Base-by-base conservation (phyloP, 2,113 vertebrate genomes). In the Notothenia rossii region DNA sequence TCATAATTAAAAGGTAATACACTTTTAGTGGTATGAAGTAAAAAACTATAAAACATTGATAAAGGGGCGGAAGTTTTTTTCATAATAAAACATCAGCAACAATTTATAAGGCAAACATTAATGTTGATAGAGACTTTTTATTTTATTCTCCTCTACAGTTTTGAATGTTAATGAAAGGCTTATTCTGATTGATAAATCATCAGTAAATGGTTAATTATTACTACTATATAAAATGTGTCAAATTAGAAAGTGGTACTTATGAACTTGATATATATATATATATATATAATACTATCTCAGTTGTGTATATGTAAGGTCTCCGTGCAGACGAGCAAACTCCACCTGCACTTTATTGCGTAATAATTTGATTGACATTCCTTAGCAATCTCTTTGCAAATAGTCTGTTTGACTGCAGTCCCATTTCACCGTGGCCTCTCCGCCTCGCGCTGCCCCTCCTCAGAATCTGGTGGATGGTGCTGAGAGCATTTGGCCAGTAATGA, bases 401-500 rank as follows among this genome's bases (percentile, higher is more conserved):
- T 83, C 80, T 68, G 70, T 85, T 73, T 80, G 84, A 79, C 80
- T 86, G 69, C 75, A 63, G 77, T 59, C 72, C 25, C 72, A 18
- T 84, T 88, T 88, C 55, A 66, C 66, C 4, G 9, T 54, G n/a
- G 36, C 58, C 75, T 70, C 43, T 22, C 49, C 59, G 45, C 72
- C 59, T 79, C 58, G 71, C 55, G 5, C 65, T 63, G 64, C 64
- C 50, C 45, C 36, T 66, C 62, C 78, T 79, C 66, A 55, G 45
- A 84, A 64, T 81, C 76, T 76, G 45, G 10, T 79, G 59, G 69
- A 69, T 56, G 51, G n/a, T 77, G 55, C 51, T 72, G 20, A 77
- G 81, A 86, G 72, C 69, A 81, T 88, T 85, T 82, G 67, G 61
- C 33, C 82, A 49, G 69, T 89, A 86, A 90, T 87, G 33, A 83